A percentile compares a stretch with the other conserved stretches of the same genome.
phyloP scores from a whole-genome alignment of 1,140 invertebrate species.

The Aphaenogaster rudis region DNA sequence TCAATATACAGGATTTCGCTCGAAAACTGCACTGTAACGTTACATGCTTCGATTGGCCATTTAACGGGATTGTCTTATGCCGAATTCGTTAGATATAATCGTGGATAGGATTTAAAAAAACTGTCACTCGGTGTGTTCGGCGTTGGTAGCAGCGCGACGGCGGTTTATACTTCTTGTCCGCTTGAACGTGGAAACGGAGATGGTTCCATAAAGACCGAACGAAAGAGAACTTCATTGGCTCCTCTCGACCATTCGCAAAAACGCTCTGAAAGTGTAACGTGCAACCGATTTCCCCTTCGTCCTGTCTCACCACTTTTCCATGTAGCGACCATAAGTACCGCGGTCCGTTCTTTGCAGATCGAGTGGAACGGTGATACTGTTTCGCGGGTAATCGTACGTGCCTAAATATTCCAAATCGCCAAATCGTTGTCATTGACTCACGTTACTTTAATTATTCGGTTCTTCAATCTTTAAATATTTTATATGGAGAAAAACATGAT shows the following conservation, averaged over 20 bases:
- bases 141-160: constrained; percentile 15
- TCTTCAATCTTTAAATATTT: background rate
- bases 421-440: background rate
- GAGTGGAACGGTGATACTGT: constrained; percentile 53
- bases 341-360: constrained; percentile 50
- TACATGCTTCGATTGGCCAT: constrained; percentile 4
- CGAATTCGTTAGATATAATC: constrained; percentile 17
- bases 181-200: constrained; percentile 49
- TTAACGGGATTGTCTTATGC: constrained; percentile 16
- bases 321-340: constrained; percentile 77
- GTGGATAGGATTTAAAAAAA: background rate
- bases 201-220: constrained; percentile 68
- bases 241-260: constrained; percentile 74
- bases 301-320: constrained; percentile 81
- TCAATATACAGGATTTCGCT: background rate
- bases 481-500: background rate
- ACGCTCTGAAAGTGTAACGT: constrained; percentile 81
- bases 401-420: background rate
- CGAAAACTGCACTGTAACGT: constrained; percentile 1
- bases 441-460: background rate
- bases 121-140: constrained; percentile 18
- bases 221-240: constrained; percentile 83
- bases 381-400: constrained; percentile 28
- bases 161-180: constrained; percentile 55
- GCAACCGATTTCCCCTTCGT: constrained; percentile 80